Evolutionary conservation across 2,888 invertebrate species (phyloP).

Genomic region (Trachelus stipa): DNA sequence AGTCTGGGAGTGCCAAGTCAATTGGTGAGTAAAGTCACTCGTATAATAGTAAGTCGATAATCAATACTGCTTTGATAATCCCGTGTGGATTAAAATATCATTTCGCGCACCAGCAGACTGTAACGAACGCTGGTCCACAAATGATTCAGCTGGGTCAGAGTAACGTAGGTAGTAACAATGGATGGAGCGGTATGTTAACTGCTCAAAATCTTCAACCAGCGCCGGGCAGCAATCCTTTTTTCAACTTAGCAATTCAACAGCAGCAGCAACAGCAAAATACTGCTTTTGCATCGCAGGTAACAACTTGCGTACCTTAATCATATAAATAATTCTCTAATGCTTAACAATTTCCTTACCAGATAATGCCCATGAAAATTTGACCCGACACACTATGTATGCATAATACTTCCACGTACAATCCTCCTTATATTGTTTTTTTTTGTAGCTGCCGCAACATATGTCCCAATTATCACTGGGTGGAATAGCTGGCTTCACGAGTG

Average conservation of each 20-base stretch:
- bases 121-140: slow-evolving; percentile 36
- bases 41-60: neutral
- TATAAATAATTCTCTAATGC: slow-evolving; percentile 10
- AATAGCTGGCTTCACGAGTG: slow-evolving; percentile 45
- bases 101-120: slow-evolving; percentile 27
- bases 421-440: slow-evolving; percentile 20
- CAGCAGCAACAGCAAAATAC: slow-evolving; percentile 29
- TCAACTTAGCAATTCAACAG: slow-evolving; percentile 56
- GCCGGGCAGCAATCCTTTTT: slow-evolving; percentile 64
- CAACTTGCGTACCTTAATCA: neutral
- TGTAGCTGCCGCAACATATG: slow-evolving; percentile 69
- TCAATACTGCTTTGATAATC: neutral
- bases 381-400: neutral
- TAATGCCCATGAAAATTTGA: slow-evolving; percentile 4
- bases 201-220: slow-evolving; percentile 61
- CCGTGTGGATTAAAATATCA: slow-evolving; percentile 8
- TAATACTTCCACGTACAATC: neutral
- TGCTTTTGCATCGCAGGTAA: slow-evolving; percentile 50
- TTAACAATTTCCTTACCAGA: slow-evolving; percentile 4
- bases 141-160: slow-evolving; percentile 56
- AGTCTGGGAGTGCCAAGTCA: slow-evolving; percentile 45
- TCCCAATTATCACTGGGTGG: slow-evolving; percentile 66
- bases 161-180: slow-evolving; percentile 50
- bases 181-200: slow-evolving; percentile 61
- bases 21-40: neutral